Base-by-base conservation (phyloP, 2,113 vertebrate species). In the Ellobius talpinus region DNA sequence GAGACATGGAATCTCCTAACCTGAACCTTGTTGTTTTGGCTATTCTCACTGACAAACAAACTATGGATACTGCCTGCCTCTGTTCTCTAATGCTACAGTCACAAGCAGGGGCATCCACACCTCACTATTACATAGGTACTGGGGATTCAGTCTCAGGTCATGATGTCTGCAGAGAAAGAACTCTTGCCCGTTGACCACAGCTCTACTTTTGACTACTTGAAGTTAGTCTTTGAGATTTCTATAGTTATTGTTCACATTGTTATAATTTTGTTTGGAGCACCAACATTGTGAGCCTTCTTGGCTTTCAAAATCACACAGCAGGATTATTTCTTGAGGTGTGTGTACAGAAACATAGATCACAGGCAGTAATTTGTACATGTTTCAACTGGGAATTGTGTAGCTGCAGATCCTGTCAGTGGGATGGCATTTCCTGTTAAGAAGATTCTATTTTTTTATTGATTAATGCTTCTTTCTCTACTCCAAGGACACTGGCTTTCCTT, bases 161-260 rank as follows among this genome's bases (percentile, higher is more conserved):
- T 47, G 42, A 36, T 47, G 17, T 66, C 5, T 50, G 7, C 9
- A 47, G 31, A 68, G 9, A 47, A 14, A 68, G 9, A 6, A 45
- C 9, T 66, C 39, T 86, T 66, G 4, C 39, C 26, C 4, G 26
- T 2, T 55, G 19, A 72, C 1, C 14, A 39, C 21, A 9, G 66
- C 23, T 36, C 16, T 52, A 14, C n/a, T 5, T 89, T 93, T 90
- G 14, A 90, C 84, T 61, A 58, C 70, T 92, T 88, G 14, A 77
- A 90, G 50, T 89, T 88, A 52, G 58, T 50, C 47, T 95, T 84
- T 89, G 47, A 96, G 45, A 84, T 84, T 94, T 91, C 91, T 55
- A 33, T 61, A 63, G 87, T 93, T 89, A 84, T 92, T 89, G 63
- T 55, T 73, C 63, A 84, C 21, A 5, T 45, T 73, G 29, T 89